A percentile compares a stretch with the other conserved stretches of the same genome.
Evolutionary conservation across 2,113 vertebrate genomes (phyloP).

Genomic region (Ammodytes marinus): DNA sequence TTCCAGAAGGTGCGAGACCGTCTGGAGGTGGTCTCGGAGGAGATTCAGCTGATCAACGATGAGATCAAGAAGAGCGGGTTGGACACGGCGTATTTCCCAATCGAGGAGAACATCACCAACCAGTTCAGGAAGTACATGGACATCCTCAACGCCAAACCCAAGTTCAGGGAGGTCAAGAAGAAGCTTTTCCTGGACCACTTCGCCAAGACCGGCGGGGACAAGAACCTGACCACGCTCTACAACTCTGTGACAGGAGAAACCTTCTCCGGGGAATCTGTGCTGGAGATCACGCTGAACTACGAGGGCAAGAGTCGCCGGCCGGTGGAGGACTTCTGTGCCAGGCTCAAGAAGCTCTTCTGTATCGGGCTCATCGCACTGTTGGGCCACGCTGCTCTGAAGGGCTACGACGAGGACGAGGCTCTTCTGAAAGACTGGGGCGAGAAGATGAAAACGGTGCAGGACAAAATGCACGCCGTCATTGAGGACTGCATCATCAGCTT

Average conservation of each 20-base stretch:
- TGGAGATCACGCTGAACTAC: constrained; percentile 84
- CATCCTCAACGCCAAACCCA: constrained; percentile 85
- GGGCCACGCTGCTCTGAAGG: constrained; percentile 82
- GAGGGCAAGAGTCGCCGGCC: constrained; percentile 84
- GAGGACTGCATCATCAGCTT: constrained; percentile 83
- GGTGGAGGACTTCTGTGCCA: constrained; percentile 84
- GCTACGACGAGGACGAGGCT: constrained; percentile 72
- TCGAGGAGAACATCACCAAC: constrained; percentile 86
- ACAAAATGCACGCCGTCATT: constrained; percentile 80
- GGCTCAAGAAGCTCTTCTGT: constrained; percentile 86
- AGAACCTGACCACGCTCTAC: constrained; percentile 83
- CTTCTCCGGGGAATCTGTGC: constrained; percentile 81
- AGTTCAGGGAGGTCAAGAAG: constrained; percentile 85
- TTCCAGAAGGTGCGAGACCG: constrained; percentile 85
- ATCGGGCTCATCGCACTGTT: constrained; percentile 84
- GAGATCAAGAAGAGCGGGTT: constrained; percentile 83
- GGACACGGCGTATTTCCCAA: constrained; percentile 81
- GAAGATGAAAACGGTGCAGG: constrained; percentile 83
- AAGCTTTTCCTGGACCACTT: constrained; percentile 85
- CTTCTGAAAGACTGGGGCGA: constrained; percentile 81
- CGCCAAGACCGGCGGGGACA: constrained; percentile 78
- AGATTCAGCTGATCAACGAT: constrained; percentile 79
- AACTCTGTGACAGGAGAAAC: constrained; percentile 80
- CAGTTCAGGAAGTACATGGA: constrained; percentile 89
- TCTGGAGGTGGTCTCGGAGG: constrained; percentile 82